Evolutionary conservation across 2,888 invertebrate species (phyloP), one percentile per base, ranked within the genome.

Genomic region (Brachylomia viminalis): DNA sequence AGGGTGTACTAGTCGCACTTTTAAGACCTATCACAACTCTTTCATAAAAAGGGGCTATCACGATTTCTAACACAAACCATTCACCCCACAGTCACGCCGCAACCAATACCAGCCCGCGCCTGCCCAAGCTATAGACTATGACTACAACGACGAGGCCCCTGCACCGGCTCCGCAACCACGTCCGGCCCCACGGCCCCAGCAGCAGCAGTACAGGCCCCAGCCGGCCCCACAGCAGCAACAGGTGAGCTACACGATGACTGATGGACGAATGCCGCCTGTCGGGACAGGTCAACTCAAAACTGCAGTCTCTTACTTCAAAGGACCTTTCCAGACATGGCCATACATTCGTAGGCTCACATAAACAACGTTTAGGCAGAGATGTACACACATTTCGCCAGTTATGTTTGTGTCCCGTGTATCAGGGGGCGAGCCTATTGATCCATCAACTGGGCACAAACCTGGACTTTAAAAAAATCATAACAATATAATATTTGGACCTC

Each of bases 31-130:
- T 42, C 42, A 42, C 42, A 8, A 42, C 42, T 8, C 0, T 10
- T 8, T 10, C 10, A 7, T 42, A 42, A 42, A 42, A 42, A 42
- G 8, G 0, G 42, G 42, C 42, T 42, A 42, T 42, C 8, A 23
- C 15, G 52, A 30, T 52, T 30, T 27, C 15, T 54, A 49, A 68
- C 7, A 1, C 8, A 13, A 17, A n/a, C 0, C 8, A 23, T 3
- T 23, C 13, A 6, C 7, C 10, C n/a, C 5, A 47, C 90, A 94
- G 91, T 92, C 92, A 23, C 91, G 91, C 76, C 93, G 93, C 73
- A 91, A 91, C 76, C 94, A 94, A 76, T 93, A 94, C 90, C 92
- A 92, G 20, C 56, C 82, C 0, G 91, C 91, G 5, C 90, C 91
- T 47, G 80, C 89, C 27, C 91, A 90, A 27, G 23, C 68, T 23